Conservation (phyloP, 2,888 invertebrate species). For the Ectobius pallidus region DNA sequence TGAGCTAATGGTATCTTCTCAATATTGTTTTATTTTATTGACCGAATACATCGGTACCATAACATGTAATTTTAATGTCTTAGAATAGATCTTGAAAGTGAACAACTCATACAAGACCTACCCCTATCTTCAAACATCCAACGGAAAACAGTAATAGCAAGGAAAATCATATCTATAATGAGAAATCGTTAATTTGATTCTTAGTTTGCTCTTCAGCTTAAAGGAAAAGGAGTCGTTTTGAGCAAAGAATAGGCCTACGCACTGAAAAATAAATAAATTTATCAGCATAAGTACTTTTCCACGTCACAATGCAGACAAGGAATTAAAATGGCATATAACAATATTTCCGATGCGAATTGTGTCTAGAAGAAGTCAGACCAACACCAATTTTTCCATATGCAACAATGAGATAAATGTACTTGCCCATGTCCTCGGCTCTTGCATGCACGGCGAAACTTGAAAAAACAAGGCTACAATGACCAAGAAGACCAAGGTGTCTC, state of each 20-base stretch:
- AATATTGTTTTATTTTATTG: no score
- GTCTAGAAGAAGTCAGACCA: background rate
- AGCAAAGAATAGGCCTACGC: background rate
- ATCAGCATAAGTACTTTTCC: background rate
- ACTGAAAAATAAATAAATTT: background rate
- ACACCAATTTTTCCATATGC: background rate
- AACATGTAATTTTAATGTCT: no score
- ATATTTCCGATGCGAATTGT: background rate
- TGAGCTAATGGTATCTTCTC: no score
- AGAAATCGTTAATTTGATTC: background rate
- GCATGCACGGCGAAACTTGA: background rate
- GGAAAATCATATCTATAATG: background rate
- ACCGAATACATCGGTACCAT: no score
- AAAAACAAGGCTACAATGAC: background rate
- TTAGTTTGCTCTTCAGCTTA: background rate
- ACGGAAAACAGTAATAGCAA: background rate
- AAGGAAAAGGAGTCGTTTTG: background rate
- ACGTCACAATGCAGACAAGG: background rate
- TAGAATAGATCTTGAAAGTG: no score
- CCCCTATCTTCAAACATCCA: background rate
- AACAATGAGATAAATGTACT: no score
- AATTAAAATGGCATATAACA: background rate
- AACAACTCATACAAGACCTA: background rate
- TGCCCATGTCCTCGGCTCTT: no score
- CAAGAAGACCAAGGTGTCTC: background rate